Evolutionary conservation across 2,888 invertebrate genomes (phyloP), one percentile per base, ranked within the genome.

Genomic region (Lasioglossum zephyrum): DNA sequence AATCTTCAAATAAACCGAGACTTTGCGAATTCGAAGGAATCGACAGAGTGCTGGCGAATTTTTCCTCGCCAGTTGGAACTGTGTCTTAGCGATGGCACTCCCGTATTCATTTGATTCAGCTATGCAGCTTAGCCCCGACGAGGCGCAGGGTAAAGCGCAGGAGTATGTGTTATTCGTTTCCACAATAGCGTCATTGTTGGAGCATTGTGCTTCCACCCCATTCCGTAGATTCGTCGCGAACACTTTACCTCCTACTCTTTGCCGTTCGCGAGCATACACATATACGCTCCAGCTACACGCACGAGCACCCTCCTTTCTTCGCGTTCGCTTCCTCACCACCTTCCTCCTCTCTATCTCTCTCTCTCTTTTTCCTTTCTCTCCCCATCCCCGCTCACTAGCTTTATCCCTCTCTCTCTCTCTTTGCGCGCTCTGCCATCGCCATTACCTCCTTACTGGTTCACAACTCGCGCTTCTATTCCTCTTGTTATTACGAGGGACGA

Each of bases 141-240:
- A 89, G 88, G 90, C 88, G 88, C 87, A 88, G 90, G 86, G 91
- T 89, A 91, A 92, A 89, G 91, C 92, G 91, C 92, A 92, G 92
- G 93, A 93, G 93, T 91, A 93, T 92, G 92, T 92, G 93, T 93
- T 93, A 94, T 94, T 93, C 93, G 92, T 93, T 91, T 93, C 92
- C 93, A 94, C 94, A 94, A 94, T 94, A 91, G 93, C 93, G 92
- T 94, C 93, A 94, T 94, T 94, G 93, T 91, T 91, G 92, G 90
- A 89, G 93, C 93, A 94, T 94, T 94, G 94, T 94, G 92, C 91
- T 91, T 92, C 91, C 90, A 90, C 90, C 92, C 93, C 90, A 92
- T 92, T 92, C 90, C 88, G 89, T 90, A 90, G 91, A 92, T 92
- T 93, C 91, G 92, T 92, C 92, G 92, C 93, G 92, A 93, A 93